Evolutionary conservation across 2,113 vertebrate genomes (phyloP).

Genomic region (Lota lota): DNA sequence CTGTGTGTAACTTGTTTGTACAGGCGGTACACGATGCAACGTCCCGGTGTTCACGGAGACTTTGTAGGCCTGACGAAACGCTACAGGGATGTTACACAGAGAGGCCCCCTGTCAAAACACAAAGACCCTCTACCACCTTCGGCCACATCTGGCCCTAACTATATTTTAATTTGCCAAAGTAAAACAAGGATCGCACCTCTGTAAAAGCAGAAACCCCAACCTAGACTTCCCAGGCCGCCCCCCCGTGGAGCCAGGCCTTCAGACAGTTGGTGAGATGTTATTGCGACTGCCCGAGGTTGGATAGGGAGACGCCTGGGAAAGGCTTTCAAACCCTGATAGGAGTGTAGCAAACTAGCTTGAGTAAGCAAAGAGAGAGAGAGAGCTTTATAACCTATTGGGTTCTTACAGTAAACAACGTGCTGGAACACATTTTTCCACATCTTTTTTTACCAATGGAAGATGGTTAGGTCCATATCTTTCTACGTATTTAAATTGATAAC

Average conservation of each 20-base stretch:
- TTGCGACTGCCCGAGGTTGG: constrained; percentile 21
- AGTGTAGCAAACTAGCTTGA: constrained; percentile 26
- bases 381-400: constrained; percentile 24
- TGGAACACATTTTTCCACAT: too few species aligned
- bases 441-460: too few species aligned
- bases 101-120: constrained; percentile 13
- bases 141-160: constrained; percentile 1
- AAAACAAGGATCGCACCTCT: constrained; percentile 7
- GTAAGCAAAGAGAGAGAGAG: constrained; percentile 34
- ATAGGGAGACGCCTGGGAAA: constrained; percentile 57
- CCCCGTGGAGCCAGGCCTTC: constrained; percentile 7
- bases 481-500: too few species aligned
- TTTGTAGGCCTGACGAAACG: constrained; percentile 2
- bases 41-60: constrained; percentile 46
- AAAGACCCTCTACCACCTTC: neutral
- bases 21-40: constrained; percentile 16
- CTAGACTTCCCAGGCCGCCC: constrained; percentile 15
- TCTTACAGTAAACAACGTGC: too few species aligned
- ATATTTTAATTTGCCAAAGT: constrained; percentile 17
- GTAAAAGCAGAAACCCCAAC: constrained; percentile 24
- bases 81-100: constrained; percentile 7
- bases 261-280: constrained; percentile 20
- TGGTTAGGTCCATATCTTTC: too few species aligned
- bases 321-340: constrained; percentile 8
- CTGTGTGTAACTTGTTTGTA: neutral